Percentiles rank a stretch among this genome's conserved stretches.
Evolutionary conservation across 2,113 vertebrate species (phyloP).

Genomic region (Heterochromis multidens): DNA sequence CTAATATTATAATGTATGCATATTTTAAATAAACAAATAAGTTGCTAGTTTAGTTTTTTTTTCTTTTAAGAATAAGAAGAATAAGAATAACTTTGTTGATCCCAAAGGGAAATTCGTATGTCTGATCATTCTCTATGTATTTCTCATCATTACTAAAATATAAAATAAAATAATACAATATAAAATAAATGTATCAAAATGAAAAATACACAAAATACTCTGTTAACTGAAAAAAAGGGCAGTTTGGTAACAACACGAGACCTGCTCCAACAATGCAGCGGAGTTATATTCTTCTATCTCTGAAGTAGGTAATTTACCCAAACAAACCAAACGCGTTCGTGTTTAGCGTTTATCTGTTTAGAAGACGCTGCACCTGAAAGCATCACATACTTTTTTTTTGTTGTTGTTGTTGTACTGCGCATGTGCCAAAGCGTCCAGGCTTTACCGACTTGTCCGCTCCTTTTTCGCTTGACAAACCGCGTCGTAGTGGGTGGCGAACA

Average conservation of each 20-base stretch:
- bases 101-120: too few relatives aligned
- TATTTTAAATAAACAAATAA: background rate
- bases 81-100: too few relatives aligned
- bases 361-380: background rate
- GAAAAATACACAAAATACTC: too few relatives aligned
- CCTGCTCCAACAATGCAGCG: too few relatives aligned
- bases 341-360: background rate
- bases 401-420: slow-evolving; percentile 14
- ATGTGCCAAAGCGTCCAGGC: background rate
- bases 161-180: background rate
- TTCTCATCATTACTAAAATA: background rate
- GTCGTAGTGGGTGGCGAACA: background rate
- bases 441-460: background rate
- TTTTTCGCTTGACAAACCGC: background rate
- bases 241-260: too few relatives aligned
- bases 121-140: background rate
- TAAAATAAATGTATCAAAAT: background rate
- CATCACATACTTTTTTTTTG: background rate
- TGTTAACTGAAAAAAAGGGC: too few relatives aligned
- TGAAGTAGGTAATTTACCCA: background rate
- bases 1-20: background rate
- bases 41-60: too few relatives aligned
- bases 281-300: background rate
- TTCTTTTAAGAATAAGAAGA: too few relatives aligned
- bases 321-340: background rate